Conservation (phyloP, 2,888 invertebrate species). For the Campoplex capitator region DNA sequence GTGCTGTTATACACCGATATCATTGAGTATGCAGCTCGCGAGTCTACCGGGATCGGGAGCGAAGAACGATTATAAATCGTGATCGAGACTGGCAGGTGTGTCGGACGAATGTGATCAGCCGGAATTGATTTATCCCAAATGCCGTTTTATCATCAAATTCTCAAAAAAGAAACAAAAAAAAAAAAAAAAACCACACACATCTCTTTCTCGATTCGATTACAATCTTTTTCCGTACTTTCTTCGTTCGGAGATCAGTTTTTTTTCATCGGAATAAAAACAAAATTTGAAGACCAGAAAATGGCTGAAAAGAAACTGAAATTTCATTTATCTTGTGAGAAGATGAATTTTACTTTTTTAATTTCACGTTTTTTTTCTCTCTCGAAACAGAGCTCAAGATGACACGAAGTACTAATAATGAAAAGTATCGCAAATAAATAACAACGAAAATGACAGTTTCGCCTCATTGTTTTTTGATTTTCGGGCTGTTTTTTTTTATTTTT, state of each 20-base stretch:
- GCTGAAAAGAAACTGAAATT: too few relatives aligned
- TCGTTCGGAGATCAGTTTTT: too few relatives aligned
- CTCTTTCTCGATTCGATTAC: not conserved
- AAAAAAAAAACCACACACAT: not conserved
- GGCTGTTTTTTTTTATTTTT: not conserved
- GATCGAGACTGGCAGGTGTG: conserved; percentile 27
- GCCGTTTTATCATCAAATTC: conserved; percentile 6
- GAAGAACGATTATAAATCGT: conserved; percentile 41
- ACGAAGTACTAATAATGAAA: not conserved
- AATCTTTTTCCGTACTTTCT: not conserved
- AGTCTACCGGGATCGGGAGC: conserved; percentile 27
- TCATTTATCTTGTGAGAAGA: too few relatives aligned
- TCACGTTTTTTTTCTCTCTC: too few relatives aligned
- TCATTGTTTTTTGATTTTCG: not conserved
- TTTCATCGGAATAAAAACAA: too few relatives aligned
- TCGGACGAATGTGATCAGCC: conserved; percentile 12
- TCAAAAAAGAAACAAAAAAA: not conserved
- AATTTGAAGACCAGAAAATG: too few relatives aligned
- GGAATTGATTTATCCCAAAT: conserved; percentile 44
- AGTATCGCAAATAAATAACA: not conserved
- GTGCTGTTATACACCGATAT: conserved; percentile 35
- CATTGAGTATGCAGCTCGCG: conserved; percentile 43
- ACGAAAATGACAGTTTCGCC: not conserved
- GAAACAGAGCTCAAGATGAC: too few relatives aligned
- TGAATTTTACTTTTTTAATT: too few relatives aligned